phyloP scores from a whole-genome alignment of 35 echinoderm and acorn worm species.

The Stichopus chloronotus region DNA sequence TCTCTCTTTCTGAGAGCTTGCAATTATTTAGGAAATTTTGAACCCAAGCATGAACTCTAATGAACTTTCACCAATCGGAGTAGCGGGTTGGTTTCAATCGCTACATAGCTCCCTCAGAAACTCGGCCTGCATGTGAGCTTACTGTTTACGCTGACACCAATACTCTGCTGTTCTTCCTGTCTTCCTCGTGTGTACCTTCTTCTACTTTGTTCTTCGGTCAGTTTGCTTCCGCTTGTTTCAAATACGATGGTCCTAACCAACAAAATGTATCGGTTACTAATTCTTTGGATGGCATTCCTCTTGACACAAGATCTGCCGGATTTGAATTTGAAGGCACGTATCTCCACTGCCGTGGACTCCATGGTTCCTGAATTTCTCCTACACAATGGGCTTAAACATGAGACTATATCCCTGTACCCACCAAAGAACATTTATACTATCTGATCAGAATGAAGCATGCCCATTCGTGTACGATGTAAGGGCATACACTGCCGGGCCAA shows the following conservation, averaged over 20 bases:
- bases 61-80: slow-evolving; percentile 30
- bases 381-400: slow-evolving; percentile 55
- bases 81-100: slow-evolving; percentile 14
- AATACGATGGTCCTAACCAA: slow-evolving; percentile 21
- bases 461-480: neutral
- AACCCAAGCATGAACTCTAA: neutral
- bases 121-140: neutral
- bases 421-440: slow-evolving; percentile 58
- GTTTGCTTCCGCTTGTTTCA: neutral
- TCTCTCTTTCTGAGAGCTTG: neutral
- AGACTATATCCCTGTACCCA: slow-evolving; percentile 36
- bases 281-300: neutral
- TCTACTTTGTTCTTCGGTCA: slow-evolving; percentile 46
- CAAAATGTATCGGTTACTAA: neutral
- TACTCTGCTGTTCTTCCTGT: neutral
- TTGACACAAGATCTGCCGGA: slow-evolving; percentile 36
- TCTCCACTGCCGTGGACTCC: slow-evolving; percentile 41
- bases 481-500: slow-evolving; percentile 30
- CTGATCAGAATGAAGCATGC: slow-evolving; percentile 16
- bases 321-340: slow-evolving; percentile 35
- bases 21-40: slow-evolving; percentile 32
- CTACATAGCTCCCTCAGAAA: neutral
- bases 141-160: neutral
- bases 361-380: slow-evolving; percentile 47
- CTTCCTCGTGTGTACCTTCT: neutral